phyloP scores from a whole-genome alignment of 1,140 invertebrate species.

The Campoletis sonorensis region DNA sequence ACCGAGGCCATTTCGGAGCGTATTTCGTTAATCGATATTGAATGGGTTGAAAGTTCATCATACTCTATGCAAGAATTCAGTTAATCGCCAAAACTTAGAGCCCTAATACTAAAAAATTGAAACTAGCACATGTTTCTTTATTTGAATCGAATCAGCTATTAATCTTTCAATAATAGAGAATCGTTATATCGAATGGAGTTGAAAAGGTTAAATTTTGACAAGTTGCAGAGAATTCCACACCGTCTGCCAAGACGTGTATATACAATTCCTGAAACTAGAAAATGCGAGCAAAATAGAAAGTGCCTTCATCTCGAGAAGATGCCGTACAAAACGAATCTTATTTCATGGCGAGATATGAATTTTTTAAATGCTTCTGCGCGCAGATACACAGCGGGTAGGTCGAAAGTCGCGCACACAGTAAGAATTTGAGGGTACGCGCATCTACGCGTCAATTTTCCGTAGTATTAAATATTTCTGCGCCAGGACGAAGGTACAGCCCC shows the following conservation, averaged over 20 bases:
- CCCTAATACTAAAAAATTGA: no score
- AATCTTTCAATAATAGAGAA: neutral
- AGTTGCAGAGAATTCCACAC: neutral
- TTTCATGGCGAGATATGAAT: neutral
- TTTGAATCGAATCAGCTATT: neutral
- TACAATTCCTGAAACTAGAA: neutral
- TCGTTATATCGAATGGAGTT: neutral
- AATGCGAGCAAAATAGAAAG: neutral
- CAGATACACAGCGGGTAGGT: neutral
- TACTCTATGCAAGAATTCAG: neutral
- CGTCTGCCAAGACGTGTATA: neutral
- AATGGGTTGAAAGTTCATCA: neutral
- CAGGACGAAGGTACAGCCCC: neutral
- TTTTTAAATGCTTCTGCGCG: neutral
- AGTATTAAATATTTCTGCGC: slow-evolving; percentile 40
- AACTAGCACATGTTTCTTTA: neutral
- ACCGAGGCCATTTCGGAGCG: neutral
- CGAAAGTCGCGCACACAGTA: neutral
- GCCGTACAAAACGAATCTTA: neutral
- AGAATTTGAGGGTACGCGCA: slow-evolving; percentile 9
- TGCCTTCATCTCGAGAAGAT: neutral
- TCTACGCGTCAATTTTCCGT: slow-evolving; percentile 42
- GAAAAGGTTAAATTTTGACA: neutral
- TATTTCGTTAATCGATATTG: neutral
- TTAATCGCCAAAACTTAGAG: no score